Conservation (phyloP, 2,797 vertebrate genomes). For the Hippocampus kuda region DNA sequence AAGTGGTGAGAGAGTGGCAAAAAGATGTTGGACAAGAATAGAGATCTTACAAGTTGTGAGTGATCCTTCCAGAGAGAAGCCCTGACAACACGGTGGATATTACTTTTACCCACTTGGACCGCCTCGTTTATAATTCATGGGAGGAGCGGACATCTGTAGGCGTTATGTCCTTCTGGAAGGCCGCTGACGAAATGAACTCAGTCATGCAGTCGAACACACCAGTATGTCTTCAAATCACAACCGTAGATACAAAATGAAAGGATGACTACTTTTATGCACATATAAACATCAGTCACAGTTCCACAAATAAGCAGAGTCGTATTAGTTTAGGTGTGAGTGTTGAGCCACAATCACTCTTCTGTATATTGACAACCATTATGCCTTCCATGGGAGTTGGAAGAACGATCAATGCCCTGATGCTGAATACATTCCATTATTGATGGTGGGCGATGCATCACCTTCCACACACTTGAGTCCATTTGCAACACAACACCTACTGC, state of each 20-base stretch:
- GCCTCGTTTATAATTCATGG: constrained; percentile 50
- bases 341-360: background rate
- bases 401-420: background rate
- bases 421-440: background rate
- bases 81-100: constrained; percentile 11
- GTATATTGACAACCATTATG: background rate
- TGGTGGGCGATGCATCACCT: background rate
- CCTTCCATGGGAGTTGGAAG: background rate
- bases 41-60: background rate
- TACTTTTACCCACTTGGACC: constrained; percentile 21
- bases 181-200: constrained; percentile 13
- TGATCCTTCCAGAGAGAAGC: constrained; percentile 2
- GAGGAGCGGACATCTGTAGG: constrained; percentile 30
- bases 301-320: background rate
- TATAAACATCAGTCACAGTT: background rate
- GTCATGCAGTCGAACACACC: background rate
- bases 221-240: background rate
- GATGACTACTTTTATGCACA: background rate
- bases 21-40: background rate
- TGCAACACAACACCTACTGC: background rate
- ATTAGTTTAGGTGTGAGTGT: background rate
- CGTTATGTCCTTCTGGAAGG: constrained; percentile 9
- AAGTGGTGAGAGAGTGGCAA: background rate
- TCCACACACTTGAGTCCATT: background rate
- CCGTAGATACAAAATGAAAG: background rate